A percentile compares a stretch with the other conserved stretches of the same genome.
These are phyloP conservation scores for Syngnathoides biaculeatus DNA, from an alignment of 2,113 vertebrate genomes.

Conservation along the genomic window DNA sequence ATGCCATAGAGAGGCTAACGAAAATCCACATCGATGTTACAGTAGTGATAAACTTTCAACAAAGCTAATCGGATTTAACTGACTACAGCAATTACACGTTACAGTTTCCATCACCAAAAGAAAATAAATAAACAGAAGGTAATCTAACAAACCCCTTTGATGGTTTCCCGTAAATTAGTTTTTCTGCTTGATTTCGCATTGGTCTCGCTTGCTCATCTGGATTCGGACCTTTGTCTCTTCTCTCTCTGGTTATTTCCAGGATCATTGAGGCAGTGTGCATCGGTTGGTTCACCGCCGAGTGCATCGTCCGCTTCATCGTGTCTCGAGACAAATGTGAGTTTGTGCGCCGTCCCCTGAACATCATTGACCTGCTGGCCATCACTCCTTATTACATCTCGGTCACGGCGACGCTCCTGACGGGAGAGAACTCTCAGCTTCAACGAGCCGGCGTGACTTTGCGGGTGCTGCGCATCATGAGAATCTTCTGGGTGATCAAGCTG, in stretches of 20 bases:
- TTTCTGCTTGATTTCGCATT: no score
- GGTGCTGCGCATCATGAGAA: conserved; percentile 91
- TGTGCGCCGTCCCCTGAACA: conserved; percentile 90
- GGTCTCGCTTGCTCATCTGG: conserved; percentile 1
- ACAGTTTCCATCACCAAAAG: no score
- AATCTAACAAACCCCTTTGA: neutral
- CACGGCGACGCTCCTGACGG: conserved; percentile 84
- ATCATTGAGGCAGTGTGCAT: conserved; percentile 97
- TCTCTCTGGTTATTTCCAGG: conserved; percentile 60
- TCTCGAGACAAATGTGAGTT: conserved; percentile 95
- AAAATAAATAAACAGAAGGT: no score
- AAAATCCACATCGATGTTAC: no score
- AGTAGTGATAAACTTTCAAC: no score
- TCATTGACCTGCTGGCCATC: conserved; percentile 95
- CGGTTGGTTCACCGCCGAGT: conserved; percentile 96
- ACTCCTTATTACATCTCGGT: conserved; percentile 92
- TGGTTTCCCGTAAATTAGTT: neutral
- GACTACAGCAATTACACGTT: no score
- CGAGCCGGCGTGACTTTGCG: conserved; percentile 89
- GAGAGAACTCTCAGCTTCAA: conserved; percentile 93
- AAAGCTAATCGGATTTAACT: no score
- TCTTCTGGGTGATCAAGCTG: conserved; percentile 98
- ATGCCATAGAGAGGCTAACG: no score
- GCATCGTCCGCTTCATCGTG: conserved; percentile 90
- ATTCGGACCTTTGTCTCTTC: neutral